Conservation (phyloP, 1,140 invertebrate genomes). For the Bombus superbus region DNA sequence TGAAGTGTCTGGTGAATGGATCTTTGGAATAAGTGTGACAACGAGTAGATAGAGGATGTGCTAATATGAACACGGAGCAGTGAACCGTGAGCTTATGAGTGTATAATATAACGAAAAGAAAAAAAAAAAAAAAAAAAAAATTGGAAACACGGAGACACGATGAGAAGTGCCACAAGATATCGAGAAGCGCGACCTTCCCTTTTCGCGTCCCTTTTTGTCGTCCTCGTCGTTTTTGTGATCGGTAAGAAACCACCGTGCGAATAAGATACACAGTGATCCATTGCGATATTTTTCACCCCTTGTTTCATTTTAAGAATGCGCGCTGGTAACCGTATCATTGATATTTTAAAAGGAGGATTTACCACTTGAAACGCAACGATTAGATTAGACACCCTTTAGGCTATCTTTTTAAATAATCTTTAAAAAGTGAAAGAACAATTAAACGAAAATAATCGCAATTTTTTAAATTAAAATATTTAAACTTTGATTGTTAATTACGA, state of each 20-base stretch:
- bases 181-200: slow-evolving; percentile 63
- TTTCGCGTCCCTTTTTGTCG: slow-evolving; percentile 67
- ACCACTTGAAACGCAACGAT: neutral
- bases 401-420: neutral
- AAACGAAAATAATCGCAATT: neutral
- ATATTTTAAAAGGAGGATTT: too few species aligned
- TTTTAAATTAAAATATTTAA: neutral
- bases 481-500: neutral
- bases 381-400: neutral
- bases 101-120: slow-evolving; percentile 33
- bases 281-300: neutral
- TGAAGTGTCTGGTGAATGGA: slow-evolving; percentile 30
- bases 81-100: slow-evolving; percentile 65
- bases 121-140: slow-evolving; percentile 32
- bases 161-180: slow-evolving; percentile 73
- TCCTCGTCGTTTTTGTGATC: slow-evolving; percentile 69
- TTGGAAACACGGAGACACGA: slow-evolving; percentile 56
- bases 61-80: slow-evolving; percentile 68
- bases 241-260: slow-evolving; percentile 69
- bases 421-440: neutral
- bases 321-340: neutral
- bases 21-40: slow-evolving; percentile 9
- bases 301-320: neutral
- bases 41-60: slow-evolving; percentile 51
- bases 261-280: neutral